Evolutionary conservation across 2,113 vertebrate species (phyloP), one percentile per base, ranked within the genome.

Genomic region (Gnathonemus longibarbis): DNA sequence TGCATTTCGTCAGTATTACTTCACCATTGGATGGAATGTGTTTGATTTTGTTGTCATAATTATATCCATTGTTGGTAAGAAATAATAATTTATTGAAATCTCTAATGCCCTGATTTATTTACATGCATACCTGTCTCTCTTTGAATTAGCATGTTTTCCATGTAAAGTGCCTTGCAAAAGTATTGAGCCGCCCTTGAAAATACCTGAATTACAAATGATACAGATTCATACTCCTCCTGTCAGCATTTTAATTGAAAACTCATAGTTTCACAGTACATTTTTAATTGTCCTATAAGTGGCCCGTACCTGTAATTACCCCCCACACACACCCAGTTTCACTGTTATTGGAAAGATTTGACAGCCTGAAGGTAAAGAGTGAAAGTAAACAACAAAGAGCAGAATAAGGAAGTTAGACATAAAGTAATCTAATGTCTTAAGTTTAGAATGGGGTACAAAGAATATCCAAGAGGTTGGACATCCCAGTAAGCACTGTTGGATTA

Each of bases 41-140:
- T 99, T 99, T 93, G 98, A 99, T 94, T 99, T 99, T 94, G 98
- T 99, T 87, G 98, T 99, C 92, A 98, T 99, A 15, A 99, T 99
- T 94, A 96, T 99, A 91, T 99, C 98, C 35, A 98, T 99, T 50
- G 97, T 99, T 91, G 98, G 98, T 99, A 96, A 97, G 98, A 90
- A 70, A 3, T 89, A 53, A 11, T 7, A 2, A n/a, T 62, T 87
- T 7, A 56, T 39, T 53, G 21, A 17, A 53, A 42, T 84, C 24
- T 19, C 21, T 24, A 84, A 46, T 84, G 0, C 35, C 74, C 24
- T 87, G 48, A 87, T 52, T 13, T 50, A 27, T 66, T 27, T 70
- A 13, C 62, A 70, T 1, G 0, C 27, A 70, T 27, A 70, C 24
- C 2, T 52, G 5, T 49, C 85, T 48, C 15, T 87, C 24, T 15